Percentiles rank a stretch among this genome's conserved stretches.
Evolutionary conservation across 2,113 vertebrate genomes (phyloP).

Genomic region (Gallinago media): DNA sequence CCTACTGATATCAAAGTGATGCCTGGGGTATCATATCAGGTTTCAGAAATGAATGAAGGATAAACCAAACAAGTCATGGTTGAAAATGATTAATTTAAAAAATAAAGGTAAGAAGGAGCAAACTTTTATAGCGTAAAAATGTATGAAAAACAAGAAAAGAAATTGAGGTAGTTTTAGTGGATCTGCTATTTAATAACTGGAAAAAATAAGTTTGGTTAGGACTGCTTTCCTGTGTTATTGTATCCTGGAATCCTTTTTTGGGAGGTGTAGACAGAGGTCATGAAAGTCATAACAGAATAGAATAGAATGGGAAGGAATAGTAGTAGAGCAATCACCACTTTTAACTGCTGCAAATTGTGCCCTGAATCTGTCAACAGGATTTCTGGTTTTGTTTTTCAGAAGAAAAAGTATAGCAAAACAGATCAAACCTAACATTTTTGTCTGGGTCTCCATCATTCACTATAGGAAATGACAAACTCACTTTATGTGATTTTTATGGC

Average conservation of each 20-base stretch:
- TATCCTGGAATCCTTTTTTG: conserved; percentile 70
- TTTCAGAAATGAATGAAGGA: neutral
- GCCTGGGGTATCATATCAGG: neutral
- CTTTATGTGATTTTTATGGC: conserved; percentile 47
- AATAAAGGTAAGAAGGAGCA: neutral
- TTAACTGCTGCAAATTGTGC: conserved; percentile 61
- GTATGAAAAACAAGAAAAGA: neutral
- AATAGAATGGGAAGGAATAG: conserved; percentile 57
- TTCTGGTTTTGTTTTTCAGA: conserved; percentile 65
- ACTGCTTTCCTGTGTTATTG: conserved; percentile 20
- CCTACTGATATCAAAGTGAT: neutral
- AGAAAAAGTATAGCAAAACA: conserved; percentile 64
- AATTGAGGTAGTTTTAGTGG: neutral
- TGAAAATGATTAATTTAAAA: neutral
- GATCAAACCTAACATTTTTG: conserved; percentile 65
- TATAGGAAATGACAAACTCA: conserved; percentile 61
- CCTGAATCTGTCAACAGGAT: conserved; percentile 78
- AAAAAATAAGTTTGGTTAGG: neutral
- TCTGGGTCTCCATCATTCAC: conserved; percentile 53
- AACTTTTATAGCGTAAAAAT: neutral
- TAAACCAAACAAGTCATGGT: neutral
- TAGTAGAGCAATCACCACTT: conserved; percentile 57
- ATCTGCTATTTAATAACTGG: neutral
- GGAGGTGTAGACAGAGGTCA: conserved; percentile 79
- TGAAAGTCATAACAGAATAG: conserved; percentile 43